phyloP scores from a whole-genome alignment of 2,888 invertebrate genomes.

The Nebria salina region DNA sequence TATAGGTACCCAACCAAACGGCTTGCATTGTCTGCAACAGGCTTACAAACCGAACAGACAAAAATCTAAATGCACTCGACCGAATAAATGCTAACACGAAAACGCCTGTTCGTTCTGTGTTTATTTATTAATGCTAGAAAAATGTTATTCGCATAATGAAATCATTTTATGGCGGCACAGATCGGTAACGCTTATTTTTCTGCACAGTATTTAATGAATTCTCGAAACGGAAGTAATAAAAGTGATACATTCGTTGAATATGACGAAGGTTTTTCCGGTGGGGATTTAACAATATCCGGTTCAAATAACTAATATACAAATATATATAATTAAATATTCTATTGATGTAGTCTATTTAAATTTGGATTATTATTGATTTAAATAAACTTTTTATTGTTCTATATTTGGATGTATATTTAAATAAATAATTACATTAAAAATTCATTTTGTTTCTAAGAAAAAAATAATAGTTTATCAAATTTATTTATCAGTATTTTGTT shows the following conservation, averaged over 20 bases:
- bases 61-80: background rate
- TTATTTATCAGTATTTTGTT: too few relatives aligned
- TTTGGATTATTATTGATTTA: background rate
- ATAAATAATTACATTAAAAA: background rate
- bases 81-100: background rate
- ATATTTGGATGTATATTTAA: background rate
- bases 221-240: background rate
- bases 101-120: background rate
- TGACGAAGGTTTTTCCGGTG: background rate
- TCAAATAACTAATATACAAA: background rate
- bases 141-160: too few relatives aligned
- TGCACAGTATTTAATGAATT: background rate
- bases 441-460: too few relatives aligned
- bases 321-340: background rate
- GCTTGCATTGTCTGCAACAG: background rate
- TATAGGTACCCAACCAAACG: slow-evolving; percentile 38
- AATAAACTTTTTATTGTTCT: background rate
- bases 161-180: background rate
- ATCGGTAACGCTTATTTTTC: background rate
- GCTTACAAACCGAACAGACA: background rate
- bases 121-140: too few relatives aligned
- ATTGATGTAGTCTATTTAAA: background rate
- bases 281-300: background rate
- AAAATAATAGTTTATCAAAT: too few relatives aligned
- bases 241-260: too few relatives aligned